Percentiles rank a stretch among this genome's conserved stretches.
Evolutionary conservation across 2,113 vertebrate genomes (phyloP).

Genomic region (Thamnophis sirtalis): DNA sequence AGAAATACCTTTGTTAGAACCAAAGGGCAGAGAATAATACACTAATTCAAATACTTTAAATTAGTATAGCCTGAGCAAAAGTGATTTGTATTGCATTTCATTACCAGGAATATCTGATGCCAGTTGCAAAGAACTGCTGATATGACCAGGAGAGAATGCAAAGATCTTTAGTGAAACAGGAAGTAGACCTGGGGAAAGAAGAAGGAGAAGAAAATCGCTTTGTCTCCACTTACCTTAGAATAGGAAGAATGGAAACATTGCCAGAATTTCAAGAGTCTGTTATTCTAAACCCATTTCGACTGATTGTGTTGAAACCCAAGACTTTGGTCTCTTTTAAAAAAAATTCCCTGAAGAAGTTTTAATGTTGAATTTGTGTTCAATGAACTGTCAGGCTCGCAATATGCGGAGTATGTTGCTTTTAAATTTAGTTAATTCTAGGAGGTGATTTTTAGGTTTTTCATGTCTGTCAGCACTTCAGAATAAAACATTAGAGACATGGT

Average conservation of each 20-base stretch:
- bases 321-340: neutral
- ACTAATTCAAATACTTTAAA: neutral
- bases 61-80: neutral
- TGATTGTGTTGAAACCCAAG: neutral
- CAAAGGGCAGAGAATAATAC: neutral
- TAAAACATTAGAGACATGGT: neutral
- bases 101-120: neutral
- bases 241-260: neutral
- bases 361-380: neutral
- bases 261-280: neutral
- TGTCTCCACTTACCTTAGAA: neutral
- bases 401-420: neutral
- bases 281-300: neutral
- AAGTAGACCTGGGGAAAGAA: neutral
- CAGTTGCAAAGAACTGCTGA: neutral
- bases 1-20: neutral
- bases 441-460: neutral
- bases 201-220: neutral
- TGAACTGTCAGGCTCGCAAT: neutral
- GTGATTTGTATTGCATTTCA: neutral
- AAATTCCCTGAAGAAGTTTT: neutral
- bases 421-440: neutral
- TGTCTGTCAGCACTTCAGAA: neutral
- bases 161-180: neutral
- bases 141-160: neutral